Evolutionary conservation across 2,888 invertebrate genomes (phyloP), one percentile per base, ranked within the genome.

Genomic region (Ethmia dodecea): DNA sequence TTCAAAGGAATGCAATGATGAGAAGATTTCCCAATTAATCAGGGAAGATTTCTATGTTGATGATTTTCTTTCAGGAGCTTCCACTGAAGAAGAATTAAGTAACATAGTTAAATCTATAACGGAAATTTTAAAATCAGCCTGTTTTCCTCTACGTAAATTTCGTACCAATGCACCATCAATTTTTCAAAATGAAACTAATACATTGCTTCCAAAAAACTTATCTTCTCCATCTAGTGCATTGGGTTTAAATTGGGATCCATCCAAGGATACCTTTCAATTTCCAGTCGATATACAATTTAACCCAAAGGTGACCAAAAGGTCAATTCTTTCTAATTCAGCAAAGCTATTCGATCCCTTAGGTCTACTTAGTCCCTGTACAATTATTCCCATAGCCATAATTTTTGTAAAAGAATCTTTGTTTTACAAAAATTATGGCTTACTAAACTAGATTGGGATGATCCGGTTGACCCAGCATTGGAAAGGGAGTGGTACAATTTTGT

Each of bases 31-130:
- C 8, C 15, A 30, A 1, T 15, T 42, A 1, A 35, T 47, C 1
- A 20, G 29, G 41, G 42, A 35, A 8, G 40, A 47, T 22, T 38
- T 40, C 13, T 44, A 42, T 13, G 14, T 39, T 10, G 41, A 45
- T 12, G 47, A 45, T 28, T 9, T 45, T 1, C 12, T 38, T 3
- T 34, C 38, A 1, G 44, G 40, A 2, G 11, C 36, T 5, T 12
- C 39, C 4, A 26, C 15, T 13, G 24, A 33, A 30, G 11, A 4
- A 6, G 34, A 37, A 1, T 22, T 37, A 8, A 6, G 6, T 1
- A 14, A 33, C 35, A 10, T 26, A 24, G 9, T 11, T 11, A 11
- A 30, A 6, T 20, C 18, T 10, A 31, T 42, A 2, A 29, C 18
- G 1, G 18, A 31, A 0, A 13, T 14, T 2, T 20, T 45, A 5